Percentiles rank a stretch among this genome's conserved stretches.
Conservation (phyloP, 2,888 invertebrate species). For the Blastobasis adustella region DNA sequence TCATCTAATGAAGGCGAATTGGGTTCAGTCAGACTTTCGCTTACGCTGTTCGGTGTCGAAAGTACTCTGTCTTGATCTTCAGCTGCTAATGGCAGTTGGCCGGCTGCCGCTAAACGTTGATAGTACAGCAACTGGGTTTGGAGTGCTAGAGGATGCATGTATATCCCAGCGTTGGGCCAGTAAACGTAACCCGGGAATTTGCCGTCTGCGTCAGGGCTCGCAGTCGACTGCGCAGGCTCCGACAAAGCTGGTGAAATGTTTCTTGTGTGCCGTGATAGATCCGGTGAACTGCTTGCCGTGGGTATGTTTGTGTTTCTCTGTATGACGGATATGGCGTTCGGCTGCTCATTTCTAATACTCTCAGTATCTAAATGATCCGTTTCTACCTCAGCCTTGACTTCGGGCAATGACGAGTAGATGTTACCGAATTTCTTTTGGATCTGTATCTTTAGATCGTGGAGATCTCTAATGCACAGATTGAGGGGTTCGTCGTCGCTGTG, state of each 20-base stretch:
- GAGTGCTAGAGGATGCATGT: slow-evolving; percentile 83
- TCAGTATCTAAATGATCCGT: slow-evolving; percentile 66
- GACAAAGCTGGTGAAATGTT: slow-evolving; percentile 50
- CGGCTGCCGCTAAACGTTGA: slow-evolving; percentile 79
- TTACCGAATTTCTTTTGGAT: slow-evolving; percentile 77
- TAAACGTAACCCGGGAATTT: slow-evolving; percentile 76
- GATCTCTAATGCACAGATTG: slow-evolving; percentile 88
- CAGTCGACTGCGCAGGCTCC: slow-evolving; percentile 55
- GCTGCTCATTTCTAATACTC: slow-evolving; percentile 54
- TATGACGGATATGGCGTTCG: slow-evolving; percentile 64
- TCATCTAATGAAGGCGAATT: slow-evolving; percentile 59
- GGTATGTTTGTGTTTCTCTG: slow-evolving; percentile 56
- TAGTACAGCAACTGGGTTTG: slow-evolving; percentile 84
- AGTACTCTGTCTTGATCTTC: slow-evolving; percentile 43
- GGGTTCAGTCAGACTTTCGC: slow-evolving; percentile 37
- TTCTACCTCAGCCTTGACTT: slow-evolving; percentile 76
- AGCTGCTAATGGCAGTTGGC: slow-evolving; percentile 50
- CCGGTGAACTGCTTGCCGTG: slow-evolving; percentile 62
- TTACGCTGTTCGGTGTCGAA: slow-evolving; percentile 44
- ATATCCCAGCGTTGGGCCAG: slow-evolving; percentile 82
- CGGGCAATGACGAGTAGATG: slow-evolving; percentile 71
- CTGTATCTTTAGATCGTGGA: slow-evolving; percentile 79
- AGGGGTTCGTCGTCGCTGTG: slow-evolving; percentile 81
- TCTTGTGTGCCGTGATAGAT: slow-evolving; percentile 42
- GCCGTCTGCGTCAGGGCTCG: slow-evolving; percentile 43